These are phyloP conservation scores for Caenorhabditis auriculariae DNA, from an alignment of 2,888 invertebrate species.

Conservation along the genomic window DNA sequence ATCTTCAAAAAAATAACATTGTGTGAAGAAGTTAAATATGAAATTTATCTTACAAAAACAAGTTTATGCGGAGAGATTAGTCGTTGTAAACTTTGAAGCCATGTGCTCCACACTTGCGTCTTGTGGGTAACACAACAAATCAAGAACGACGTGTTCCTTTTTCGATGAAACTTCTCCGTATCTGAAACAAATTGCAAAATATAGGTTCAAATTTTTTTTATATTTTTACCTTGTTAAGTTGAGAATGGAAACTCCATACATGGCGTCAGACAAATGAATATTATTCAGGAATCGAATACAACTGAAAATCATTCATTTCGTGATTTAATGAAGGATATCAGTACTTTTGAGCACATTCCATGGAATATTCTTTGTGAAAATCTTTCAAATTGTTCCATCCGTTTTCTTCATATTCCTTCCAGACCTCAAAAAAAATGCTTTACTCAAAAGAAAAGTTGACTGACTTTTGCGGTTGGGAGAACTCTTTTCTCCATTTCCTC, in stretches of 20 bases:
- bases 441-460: neutral
- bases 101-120: constrained; percentile 17
- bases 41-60: neutral
- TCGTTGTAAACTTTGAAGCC: constrained; percentile 19
- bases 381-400: constrained; percentile 28
- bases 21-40: neutral
- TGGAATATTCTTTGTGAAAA: constrained; percentile 33
- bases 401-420: constrained; percentile 38
- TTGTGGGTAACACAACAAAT: constrained; percentile 30
- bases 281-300: constrained; percentile 49
- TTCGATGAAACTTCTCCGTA: constrained; percentile 25
- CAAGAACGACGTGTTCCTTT: constrained; percentile 35
- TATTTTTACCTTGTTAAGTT: constrained; percentile 22
- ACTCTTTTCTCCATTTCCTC: constrained; percentile 52
- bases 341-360: constrained; percentile 46
- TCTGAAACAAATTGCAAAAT: constrained; percentile 5
- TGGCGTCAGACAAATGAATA: constrained; percentile 38
- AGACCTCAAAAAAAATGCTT: constrained; percentile 8
- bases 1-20: no score
- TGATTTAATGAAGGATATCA: no score
- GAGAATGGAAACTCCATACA: constrained; percentile 35
- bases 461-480: constrained; percentile 33
- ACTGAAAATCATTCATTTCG: constrained; percentile 21
- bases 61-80: constrained; percentile 14
- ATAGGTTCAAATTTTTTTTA: neutral